phyloP scores from a whole-genome alignment of 1,140 invertebrate genomes.

The Asbolus verrucosus region DNA sequence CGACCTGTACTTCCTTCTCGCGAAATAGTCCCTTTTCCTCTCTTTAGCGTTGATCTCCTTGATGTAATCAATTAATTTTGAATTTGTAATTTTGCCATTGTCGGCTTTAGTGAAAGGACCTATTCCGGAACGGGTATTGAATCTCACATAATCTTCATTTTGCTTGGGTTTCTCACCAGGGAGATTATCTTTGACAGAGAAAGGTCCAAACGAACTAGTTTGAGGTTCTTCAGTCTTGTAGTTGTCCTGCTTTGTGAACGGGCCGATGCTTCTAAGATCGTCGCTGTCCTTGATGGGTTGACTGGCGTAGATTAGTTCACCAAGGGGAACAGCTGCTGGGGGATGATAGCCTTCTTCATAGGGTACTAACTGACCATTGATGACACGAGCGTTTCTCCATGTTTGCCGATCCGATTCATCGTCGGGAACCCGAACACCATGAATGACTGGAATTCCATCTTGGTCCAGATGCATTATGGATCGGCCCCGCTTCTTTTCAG shows the following conservation, averaged over 20 bases:
- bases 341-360: constrained; percentile 76
- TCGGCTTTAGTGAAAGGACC: constrained; percentile 72
- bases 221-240: constrained; percentile 6
- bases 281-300: constrained; percentile 53
- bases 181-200: constrained; percentile 63
- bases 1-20: constrained; percentile 67
- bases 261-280: constrained; percentile 60
- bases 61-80: constrained; percentile 73
- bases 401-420: constrained; percentile 82
- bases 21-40: constrained; percentile 70
- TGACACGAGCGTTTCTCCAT: constrained; percentile 88
- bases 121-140: constrained; percentile 60
- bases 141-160: constrained; percentile 64
- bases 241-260: constrained; percentile 60
- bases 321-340: constrained; percentile 70
- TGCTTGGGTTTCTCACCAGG: constrained; percentile 59
- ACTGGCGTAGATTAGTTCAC: constrained; percentile 68
- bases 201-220: constrained; percentile 52
- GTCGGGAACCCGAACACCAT: constrained; percentile 84
- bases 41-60: constrained; percentile 74
- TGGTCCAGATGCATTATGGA: constrained; percentile 72
- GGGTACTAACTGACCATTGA: constrained; percentile 81
- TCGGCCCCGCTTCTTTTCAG: constrained; percentile 66
- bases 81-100: constrained; percentile 69
- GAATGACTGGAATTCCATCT: constrained; percentile 82